These are phyloP conservation scores for Sphaerodactylus townsendi DNA, from an alignment of 2,113 vertebrate species.

Conservation along the genomic window DNA sequence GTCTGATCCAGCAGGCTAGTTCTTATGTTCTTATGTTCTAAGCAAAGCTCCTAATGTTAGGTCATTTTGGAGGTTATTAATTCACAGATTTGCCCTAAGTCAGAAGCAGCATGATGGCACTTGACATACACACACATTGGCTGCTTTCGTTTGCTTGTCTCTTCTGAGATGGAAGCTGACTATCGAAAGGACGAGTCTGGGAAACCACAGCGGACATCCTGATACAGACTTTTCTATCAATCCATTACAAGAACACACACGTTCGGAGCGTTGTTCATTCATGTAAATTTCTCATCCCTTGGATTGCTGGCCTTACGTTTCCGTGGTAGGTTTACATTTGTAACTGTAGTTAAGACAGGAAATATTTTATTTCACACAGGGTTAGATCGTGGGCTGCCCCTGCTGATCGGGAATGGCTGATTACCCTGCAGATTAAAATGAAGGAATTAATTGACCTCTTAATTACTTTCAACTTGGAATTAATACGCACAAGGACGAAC, in stretches of 20 bases:
- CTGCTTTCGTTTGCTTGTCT: neutral
- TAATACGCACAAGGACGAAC: constrained; percentile 62
- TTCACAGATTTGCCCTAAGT: too few species aligned
- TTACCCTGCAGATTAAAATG: constrained; percentile 69
- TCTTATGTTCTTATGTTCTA: too few species aligned
- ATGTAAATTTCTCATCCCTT: neutral
- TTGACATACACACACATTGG: too few species aligned
- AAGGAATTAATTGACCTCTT: constrained; percentile 71
- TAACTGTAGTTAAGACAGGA: constrained; percentile 19
- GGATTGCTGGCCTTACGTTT: neutral
- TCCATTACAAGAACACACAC: neutral
- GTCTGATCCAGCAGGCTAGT: too few species aligned
- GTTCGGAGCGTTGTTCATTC: neutral
- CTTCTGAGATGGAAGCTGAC: too few species aligned
- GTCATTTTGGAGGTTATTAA: too few species aligned
- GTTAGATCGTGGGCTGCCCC: constrained; percentile 26
- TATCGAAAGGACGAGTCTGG: neutral
- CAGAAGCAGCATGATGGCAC: too few species aligned
- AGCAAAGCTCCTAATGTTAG: too few species aligned
- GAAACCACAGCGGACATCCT: neutral
- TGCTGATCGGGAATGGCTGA: constrained; percentile 56
- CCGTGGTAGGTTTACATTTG: constrained; percentile 16
- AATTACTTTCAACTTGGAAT: constrained; percentile 69
- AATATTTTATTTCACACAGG: constrained; percentile 41
- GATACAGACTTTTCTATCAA: neutral